Conservation (phyloP, 2,888 invertebrate species). For the Acleris sparsana region DNA sequence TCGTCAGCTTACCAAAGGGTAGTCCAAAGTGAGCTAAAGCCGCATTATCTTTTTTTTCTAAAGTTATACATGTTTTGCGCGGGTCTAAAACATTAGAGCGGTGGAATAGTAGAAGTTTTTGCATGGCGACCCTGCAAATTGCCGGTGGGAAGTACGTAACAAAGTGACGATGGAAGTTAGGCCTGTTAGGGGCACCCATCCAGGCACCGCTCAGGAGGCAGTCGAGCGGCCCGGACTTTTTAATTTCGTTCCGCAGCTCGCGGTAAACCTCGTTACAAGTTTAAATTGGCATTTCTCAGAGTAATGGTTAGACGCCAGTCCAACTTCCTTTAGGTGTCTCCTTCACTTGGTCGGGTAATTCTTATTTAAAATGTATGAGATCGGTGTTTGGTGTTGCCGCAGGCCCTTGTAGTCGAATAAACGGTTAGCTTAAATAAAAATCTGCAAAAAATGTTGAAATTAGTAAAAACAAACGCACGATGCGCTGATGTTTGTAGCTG, state of each 20-base stretch:
- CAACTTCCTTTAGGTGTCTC: constrained; percentile 69
- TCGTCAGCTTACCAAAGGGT: too few species aligned
- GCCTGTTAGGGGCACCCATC: constrained; percentile 68
- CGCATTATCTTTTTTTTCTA: too few species aligned
- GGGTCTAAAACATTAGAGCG: background rate
- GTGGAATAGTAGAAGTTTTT: constrained; percentile 45
- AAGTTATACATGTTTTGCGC: constrained; percentile 1
- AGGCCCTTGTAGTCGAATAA: too few species aligned
- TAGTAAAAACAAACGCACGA: too few species aligned
- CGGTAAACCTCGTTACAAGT: constrained; percentile 82
- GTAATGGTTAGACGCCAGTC: constrained; percentile 76
- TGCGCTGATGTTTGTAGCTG: too few species aligned
- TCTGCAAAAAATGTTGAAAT: too few species aligned
- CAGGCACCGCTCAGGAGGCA: constrained; percentile 49
- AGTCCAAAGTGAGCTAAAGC: background rate
- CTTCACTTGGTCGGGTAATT: constrained; percentile 68
- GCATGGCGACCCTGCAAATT: constrained; percentile 56
- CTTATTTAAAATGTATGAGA: constrained; percentile 78
- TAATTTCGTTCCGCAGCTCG: constrained; percentile 80
- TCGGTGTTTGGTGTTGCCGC: too few species aligned
- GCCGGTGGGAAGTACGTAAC: constrained; percentile 64
- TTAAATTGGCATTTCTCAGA: constrained; percentile 82
- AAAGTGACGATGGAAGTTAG: constrained; percentile 77
- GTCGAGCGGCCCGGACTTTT: constrained; percentile 73
- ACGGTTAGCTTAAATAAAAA: too few species aligned